phyloP scores from a whole-genome alignment of 2,797 vertebrate genomes.

The Orestias chungarensis region DNA sequence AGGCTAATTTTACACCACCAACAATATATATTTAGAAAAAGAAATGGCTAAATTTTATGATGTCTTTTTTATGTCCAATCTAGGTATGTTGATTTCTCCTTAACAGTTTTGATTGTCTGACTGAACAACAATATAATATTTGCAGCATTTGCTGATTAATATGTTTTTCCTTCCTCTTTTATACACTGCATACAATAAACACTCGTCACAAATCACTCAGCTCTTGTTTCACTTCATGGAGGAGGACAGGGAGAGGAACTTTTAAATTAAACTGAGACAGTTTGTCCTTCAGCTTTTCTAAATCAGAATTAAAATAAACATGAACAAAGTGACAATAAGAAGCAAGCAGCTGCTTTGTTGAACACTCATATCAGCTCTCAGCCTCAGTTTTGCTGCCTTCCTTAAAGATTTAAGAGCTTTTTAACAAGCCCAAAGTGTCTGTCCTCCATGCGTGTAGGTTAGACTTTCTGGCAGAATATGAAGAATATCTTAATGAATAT shows the following conservation, averaged over 20 bases:
- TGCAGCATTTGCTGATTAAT: background rate
- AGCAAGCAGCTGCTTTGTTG: background rate
- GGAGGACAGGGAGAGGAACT: background rate
- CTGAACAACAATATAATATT: background rate
- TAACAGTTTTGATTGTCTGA: background rate
- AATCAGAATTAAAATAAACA: conserved; percentile 2
- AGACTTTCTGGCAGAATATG: background rate
- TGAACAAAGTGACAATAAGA: background rate
- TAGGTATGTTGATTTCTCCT: too few species aligned
- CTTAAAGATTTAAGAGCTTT: background rate
- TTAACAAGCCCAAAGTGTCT: background rate
- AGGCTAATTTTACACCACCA: background rate
- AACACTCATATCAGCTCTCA: background rate
- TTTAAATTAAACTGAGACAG: conserved; percentile 9
- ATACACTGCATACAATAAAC: conserved; percentile 6
- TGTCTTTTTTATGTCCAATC: too few species aligned
- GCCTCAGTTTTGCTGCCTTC: background rate
- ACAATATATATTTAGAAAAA: background rate
- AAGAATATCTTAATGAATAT: conserved; percentile 35
- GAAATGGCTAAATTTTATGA: too few species aligned
- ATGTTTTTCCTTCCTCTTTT: conserved; percentile 1
- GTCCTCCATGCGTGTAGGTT: background rate
- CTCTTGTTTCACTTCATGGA: conserved; percentile 1
- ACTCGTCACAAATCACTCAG: conserved; percentile 2
- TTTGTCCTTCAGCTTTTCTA: conserved; percentile 25